Evolutionary conservation across 2,797 vertebrate genomes (phyloP).

Genomic region (Potorous gilbertii): DNA sequence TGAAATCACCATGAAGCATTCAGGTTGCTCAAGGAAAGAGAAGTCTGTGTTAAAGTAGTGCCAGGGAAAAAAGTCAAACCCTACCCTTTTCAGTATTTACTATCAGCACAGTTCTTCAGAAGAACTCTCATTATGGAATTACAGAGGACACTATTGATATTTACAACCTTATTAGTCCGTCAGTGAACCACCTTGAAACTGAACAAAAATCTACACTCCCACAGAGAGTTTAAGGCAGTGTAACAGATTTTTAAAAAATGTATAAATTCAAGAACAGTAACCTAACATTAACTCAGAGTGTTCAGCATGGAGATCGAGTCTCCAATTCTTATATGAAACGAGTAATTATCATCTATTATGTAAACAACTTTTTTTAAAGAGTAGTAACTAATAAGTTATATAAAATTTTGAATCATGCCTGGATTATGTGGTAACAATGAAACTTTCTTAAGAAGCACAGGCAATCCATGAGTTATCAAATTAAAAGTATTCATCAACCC

Average conservation of each 20-base stretch:
- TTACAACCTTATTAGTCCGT: neutral
- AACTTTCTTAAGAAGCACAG: neutral
- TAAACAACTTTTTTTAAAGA: neutral
- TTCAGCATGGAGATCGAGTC: neutral
- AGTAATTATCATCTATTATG: neutral
- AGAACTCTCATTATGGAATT: neutral
- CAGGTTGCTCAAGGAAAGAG: neutral
- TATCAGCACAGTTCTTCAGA: neutral
- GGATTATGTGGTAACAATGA: neutral
- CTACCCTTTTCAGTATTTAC: neutral
- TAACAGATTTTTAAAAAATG: neutral
- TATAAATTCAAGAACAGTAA: neutral
- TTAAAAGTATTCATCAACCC: neutral
- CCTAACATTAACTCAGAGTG: neutral
- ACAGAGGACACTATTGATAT: neutral
- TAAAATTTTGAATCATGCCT: neutral
- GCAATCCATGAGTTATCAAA: neutral
- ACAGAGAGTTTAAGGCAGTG: neutral
- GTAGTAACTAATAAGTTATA: neutral
- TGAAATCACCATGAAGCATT: neutral
- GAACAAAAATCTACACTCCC: neutral
- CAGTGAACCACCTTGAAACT: neutral
- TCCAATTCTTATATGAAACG: neutral
- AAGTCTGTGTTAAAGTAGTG: neutral
- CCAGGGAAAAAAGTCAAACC: neutral